phyloP scores from a whole-genome alignment of 2,888 invertebrate species.

The Lottia scabra region DNA sequence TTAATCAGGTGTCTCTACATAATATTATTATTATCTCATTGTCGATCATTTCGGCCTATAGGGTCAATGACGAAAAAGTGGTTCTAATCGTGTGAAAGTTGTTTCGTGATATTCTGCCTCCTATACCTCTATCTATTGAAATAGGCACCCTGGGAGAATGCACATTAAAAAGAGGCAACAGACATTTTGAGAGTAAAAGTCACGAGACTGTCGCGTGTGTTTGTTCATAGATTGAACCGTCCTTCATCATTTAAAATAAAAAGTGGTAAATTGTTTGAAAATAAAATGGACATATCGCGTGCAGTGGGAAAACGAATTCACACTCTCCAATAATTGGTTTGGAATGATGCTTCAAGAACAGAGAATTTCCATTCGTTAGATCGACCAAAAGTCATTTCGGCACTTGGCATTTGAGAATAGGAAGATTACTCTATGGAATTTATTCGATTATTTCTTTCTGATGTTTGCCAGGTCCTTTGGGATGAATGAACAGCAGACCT shows the following conservation, averaged over 20 bases:
- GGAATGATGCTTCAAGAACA: background rate
- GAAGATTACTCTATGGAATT: background rate
- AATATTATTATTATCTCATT: too few species aligned
- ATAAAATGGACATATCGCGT: background rate
- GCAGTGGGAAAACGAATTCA: conserved; percentile 1
- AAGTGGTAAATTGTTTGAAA: background rate
- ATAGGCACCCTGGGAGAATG: too few species aligned
- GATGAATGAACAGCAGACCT: background rate
- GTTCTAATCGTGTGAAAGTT: too few species aligned
- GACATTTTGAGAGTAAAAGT: conserved; percentile 2
- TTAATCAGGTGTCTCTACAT: too few species aligned
- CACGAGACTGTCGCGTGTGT: background rate
- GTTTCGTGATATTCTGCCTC: too few species aligned
- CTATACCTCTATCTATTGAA: too few species aligned
- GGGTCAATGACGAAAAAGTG: too few species aligned
- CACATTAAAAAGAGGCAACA: background rate
- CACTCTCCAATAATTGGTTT: background rate
- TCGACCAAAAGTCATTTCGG: conserved; percentile 5
- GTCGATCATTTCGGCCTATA: too few species aligned
- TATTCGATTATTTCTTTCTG: conserved; percentile 2
- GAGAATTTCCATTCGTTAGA: background rate
- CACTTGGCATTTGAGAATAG: background rate
- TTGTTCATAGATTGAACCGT: background rate
- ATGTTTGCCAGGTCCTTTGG: background rate
- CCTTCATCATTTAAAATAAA: background rate